Percentiles rank a stretch among this genome's conserved stretches.
Conservation (phyloP, 2,888 invertebrate species). For the Uropetala carovei region DNA sequence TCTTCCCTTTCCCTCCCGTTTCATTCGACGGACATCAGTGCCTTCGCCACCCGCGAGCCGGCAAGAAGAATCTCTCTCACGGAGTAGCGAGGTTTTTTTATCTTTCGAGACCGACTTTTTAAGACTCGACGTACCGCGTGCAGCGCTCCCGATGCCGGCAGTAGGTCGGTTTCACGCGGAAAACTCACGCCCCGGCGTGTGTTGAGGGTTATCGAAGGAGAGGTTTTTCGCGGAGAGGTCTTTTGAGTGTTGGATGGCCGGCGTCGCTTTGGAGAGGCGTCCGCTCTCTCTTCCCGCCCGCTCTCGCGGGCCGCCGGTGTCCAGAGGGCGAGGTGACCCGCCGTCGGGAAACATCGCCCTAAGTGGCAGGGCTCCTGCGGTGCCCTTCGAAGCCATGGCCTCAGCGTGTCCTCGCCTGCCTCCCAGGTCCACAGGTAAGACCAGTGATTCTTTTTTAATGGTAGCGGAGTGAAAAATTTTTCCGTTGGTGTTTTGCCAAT, state of each 20-base stretch:
- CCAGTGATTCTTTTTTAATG: neutral
- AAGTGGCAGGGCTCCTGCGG: neutral
- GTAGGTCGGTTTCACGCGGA: neutral
- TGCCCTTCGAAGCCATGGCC: constrained; percentile 31
- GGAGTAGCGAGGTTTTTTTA: neutral
- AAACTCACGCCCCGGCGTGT: neutral
- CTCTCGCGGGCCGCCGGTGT: neutral
- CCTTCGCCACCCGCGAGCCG: constrained; percentile 14
- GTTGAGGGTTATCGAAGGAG: neutral
- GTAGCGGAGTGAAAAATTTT: neutral
- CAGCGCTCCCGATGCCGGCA: neutral
- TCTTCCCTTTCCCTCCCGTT: neutral
- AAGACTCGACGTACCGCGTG: neutral
- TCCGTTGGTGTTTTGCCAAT: neutral
- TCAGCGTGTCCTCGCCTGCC: constrained; percentile 43
- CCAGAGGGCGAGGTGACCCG: neutral
- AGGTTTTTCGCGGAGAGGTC: neutral
- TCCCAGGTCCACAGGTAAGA: constrained; percentile 17
- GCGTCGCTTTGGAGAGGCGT: constrained; percentile 6
- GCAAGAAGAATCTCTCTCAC: neutral
- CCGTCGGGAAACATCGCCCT: neutral
- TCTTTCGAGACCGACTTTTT: neutral
- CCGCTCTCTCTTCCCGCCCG: constrained; percentile 12
- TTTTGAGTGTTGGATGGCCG: constrained; percentile 18
- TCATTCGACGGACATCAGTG: neutral